Base-by-base conservation (phyloP, 2,113 vertebrate species). In the Macrotis lagotis region DNA sequence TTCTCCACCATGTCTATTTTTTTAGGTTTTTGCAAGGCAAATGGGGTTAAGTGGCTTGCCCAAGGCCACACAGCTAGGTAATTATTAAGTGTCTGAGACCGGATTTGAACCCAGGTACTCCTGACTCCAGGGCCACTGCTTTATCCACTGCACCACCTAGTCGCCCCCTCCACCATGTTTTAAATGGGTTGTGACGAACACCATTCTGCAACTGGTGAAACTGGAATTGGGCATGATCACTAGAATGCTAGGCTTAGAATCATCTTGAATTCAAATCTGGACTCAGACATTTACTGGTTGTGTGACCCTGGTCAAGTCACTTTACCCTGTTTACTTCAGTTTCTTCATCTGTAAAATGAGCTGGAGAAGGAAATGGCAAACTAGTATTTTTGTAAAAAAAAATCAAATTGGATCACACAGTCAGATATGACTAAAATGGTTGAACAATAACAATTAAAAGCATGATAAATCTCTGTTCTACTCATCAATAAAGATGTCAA, bases 151-250 rank as follows among this genome's bases (percentile, higher is more conserved):
- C n/a, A n/a, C n/a, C n/a, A n/a, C n/a, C n/a, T n/a, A n/a, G n/a
- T n/a, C n/a, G n/a, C n/a, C n/a, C n/a, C n/a, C 10, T 90, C 88
- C 92, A 31, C 50, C 48, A 91, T 48, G 50, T 91, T 91, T 96
- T 50, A 95, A 96, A 51, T 91, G 0, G 92, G 95, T 91, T 59
- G 88, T 89, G 28, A 89, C 83, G 5, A 31, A 25, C 95, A 52
- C 48, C 2, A 59, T 83, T 96, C 96, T 96, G 31, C 37, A 26
- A 96, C 96, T 95, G 49, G 14, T 16, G 94, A 93, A 90, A 11
- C 48, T 90, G 48, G 26, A 48, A 89, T 49, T n/a, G 3, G 55
- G 10, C 26, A 12, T n/a, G n/a, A n/a, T n/a, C n/a, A 28, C 31
- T 59, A 37, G 28, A 31, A 12, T 59, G 10, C 28, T 59, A 1